Evolutionary conservation across 2,888 invertebrate species (phyloP), one percentile per base, ranked within the genome.

Genomic region (Platycheirus albimanus): DNA sequence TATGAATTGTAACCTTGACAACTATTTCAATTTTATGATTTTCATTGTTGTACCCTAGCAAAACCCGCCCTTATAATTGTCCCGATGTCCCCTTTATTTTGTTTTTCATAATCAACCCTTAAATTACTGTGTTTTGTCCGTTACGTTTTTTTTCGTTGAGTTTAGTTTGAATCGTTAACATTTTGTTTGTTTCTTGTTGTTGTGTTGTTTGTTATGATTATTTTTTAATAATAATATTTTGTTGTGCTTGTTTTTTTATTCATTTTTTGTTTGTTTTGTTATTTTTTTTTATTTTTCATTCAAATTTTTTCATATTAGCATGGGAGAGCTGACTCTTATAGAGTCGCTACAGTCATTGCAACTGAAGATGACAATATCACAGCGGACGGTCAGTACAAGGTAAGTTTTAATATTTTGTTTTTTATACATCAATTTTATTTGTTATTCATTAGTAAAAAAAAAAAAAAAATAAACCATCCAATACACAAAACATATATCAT

Each of bases 281-380:
- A 76, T 85, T 77, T 84, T 85, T 84, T 66, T 85, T 84, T 85
- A 81, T 66, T 85, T 80, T 75, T 85, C 76, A 74, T 81, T 92
- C 85, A 77, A 81, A 74, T 84, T 91, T 92, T 56, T 94, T 89
- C 69, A 83, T n/a, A n/a, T 83, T 95, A 97, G 96, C 96, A 96
- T 95, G 97, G 96, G 93, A 95, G 97, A 91, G 94, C 97, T 91
- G 98, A 98, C 93, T 98, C 98, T 91, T 99, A 99, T 94, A 95
- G 98, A 92, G 97, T 97, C 93, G 98, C 98, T 88, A 98, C 98
- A 91, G 95, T 97, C 92, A 95, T 97, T 88, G 93, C 95, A 92
- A 93, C 96, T 92, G 95, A 96, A 93, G 97, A 97, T 92, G 98
- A 98, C 94, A 97, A 97, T 95, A 96, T 95, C 93, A 97, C 97